phyloP scores from a whole-genome alignment of 2,888 invertebrate species.

The Pristionchus entomophagus region DNA sequence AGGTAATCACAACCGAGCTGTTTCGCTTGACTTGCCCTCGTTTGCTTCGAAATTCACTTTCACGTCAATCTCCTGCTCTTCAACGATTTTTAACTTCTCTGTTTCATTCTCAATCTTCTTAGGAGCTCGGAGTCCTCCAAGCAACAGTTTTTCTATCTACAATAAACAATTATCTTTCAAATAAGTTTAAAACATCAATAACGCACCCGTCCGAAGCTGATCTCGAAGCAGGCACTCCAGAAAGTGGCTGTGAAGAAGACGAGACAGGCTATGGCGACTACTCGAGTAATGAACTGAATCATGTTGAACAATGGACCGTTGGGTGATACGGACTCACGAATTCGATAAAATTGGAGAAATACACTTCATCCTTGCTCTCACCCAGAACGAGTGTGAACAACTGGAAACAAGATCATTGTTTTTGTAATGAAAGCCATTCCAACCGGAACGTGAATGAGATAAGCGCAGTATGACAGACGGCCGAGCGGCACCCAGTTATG shows the following conservation, averaged over 20 bases:
- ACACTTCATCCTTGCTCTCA: background rate
- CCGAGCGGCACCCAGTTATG: conserved; percentile 57
- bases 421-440: background rate
- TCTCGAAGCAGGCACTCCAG: conserved; percentile 37
- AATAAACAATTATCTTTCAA: no score
- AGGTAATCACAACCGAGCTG: no score
- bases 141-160: no score
- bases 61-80: no score
- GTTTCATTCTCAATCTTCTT: no score
- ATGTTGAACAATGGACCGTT: background rate
- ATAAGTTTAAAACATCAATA: no score
- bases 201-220: conserved; percentile 12
- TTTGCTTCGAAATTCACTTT: no score
- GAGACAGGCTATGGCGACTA: background rate
- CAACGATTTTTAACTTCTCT: no score
- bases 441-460: conserved; percentile 53
- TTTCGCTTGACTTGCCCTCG: no score
- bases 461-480: conserved; percentile 53
- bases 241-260: background rate
- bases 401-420: background rate
- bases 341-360: background rate
- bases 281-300: conserved; percentile 5
- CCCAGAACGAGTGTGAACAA: background rate
- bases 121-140: no score
- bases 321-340: background rate